Evolutionary conservation across 2,113 vertebrate genomes (phyloP).

Genomic region (Hydrolagus affinis): DNA sequence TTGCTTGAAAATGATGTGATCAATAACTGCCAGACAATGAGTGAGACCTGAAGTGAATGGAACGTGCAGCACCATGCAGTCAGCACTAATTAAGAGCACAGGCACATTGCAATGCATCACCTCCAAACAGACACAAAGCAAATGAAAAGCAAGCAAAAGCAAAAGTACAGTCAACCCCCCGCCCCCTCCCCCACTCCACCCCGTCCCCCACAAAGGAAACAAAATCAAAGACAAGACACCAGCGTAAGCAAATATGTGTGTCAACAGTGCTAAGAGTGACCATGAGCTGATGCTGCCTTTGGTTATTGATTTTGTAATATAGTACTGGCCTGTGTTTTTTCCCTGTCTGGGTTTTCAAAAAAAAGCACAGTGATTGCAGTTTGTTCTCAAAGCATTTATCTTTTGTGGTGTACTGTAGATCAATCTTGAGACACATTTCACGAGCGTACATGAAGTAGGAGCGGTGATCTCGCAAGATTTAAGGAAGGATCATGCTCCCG

Average conservation of each 20-base stretch:
- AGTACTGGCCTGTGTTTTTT: not conserved
- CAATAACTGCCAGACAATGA: slow-evolving; percentile 1
- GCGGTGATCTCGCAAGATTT: not conserved
- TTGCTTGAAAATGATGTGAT: not conserved
- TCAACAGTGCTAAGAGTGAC: no score
- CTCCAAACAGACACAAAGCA: not conserved
- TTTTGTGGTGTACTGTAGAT: not conserved
- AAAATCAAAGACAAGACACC: not conserved
- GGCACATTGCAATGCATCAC: not conserved
- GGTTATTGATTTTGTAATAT: slow-evolving; percentile 26
- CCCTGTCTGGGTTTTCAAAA: not conserved
- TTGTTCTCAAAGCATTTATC: not conserved
- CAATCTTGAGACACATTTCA: not conserved
- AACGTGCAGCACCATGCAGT: not conserved
- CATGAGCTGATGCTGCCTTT: not conserved
- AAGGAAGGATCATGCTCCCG: not conserved
- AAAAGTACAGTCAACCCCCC: not conserved
- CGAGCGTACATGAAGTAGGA: not conserved
- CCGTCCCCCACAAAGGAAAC: not conserved
- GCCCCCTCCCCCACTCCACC: no score
- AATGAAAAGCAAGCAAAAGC: slow-evolving; percentile 1
- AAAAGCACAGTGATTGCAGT: not conserved
- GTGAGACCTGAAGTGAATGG: not conserved
- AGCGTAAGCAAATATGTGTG: not conserved
- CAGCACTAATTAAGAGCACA: not conserved